phyloP scores from a whole-genome alignment of 1,140 invertebrate species.

The Cyphomyrmex costatus region DNA sequence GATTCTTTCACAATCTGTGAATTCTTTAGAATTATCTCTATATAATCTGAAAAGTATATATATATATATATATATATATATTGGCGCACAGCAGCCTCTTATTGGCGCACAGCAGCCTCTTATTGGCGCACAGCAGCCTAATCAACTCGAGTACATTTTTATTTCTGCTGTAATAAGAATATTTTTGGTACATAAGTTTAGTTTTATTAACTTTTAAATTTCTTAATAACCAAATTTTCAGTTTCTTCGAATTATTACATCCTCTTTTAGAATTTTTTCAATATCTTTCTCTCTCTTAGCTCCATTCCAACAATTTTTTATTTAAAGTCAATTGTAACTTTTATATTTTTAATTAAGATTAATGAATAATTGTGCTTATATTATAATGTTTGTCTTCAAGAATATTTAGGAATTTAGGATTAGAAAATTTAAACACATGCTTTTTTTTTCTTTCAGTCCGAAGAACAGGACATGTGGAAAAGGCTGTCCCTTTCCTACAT shows the following conservation, averaged over 20 bases:
- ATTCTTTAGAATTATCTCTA: not conserved
- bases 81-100: no score
- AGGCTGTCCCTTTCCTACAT: conserved; percentile 83
- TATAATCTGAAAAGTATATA: not conserved
- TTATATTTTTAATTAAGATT: not conserved
- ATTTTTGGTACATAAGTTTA: conserved; percentile 40
- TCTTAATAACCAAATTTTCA: not conserved
- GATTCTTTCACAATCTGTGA: not conserved
- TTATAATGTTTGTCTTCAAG: not conserved
- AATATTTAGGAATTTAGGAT: not conserved
- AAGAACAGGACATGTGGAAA: conserved; percentile 77
- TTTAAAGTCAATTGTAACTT: conserved; percentile 11
- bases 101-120: no score
- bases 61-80: no score
- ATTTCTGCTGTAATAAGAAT: not conserved
- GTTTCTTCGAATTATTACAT: not conserved
- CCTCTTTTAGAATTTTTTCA: not conserved
- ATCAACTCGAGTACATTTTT: not conserved
- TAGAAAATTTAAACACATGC: not conserved
- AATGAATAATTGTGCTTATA: not conserved
- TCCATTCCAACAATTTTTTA: not conserved
- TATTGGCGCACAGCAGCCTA: no score
- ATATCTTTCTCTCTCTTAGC: not conserved
- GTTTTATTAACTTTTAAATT: not conserved
- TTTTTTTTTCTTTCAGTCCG: conserved; percentile 40